Percentiles rank a stretch among this genome's conserved stretches.
phyloP scores from a whole-genome alignment of 2,113 vertebrate genomes.

The Pristiophorus japonicus region DNA sequence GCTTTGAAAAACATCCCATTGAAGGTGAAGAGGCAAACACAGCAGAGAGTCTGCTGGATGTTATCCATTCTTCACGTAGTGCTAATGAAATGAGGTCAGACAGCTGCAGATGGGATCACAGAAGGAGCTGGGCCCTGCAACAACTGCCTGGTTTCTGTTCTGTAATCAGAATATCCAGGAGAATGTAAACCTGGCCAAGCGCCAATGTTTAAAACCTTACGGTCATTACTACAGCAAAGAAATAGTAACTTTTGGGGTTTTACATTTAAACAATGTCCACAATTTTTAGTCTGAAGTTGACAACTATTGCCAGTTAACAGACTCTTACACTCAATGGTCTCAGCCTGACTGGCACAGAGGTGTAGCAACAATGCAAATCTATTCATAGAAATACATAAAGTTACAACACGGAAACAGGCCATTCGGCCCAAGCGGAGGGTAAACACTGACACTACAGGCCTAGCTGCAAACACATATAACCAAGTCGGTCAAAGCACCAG shows the following conservation, averaged over 20 bases:
- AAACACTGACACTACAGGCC: background rate
- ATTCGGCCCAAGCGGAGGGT: background rate
- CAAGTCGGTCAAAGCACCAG: background rate
- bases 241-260: background rate
- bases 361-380: background rate
- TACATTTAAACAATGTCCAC: background rate
- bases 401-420: background rate
- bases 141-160: background rate
- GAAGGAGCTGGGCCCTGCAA: background rate
- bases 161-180: background rate
- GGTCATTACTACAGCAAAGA: no score
- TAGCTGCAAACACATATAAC: background rate
- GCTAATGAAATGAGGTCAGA: background rate
- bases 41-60: background rate
- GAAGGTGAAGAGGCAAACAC: background rate
- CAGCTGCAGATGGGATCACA: background rate
- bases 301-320: background rate
- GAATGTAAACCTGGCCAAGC: background rate
- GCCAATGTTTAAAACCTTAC: constrained; percentile 7
- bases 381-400: background rate
- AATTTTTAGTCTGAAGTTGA: background rate
- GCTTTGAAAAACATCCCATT: background rate
- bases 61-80: background rate
- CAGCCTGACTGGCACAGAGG: background rate
- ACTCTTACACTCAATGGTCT: background rate